Percentiles rank a stretch among this genome's conserved stretches.
These are phyloP conservation scores for Amniataba percoides DNA, from an alignment of 2,797 vertebrate genomes.

Conservation along the genomic window DNA sequence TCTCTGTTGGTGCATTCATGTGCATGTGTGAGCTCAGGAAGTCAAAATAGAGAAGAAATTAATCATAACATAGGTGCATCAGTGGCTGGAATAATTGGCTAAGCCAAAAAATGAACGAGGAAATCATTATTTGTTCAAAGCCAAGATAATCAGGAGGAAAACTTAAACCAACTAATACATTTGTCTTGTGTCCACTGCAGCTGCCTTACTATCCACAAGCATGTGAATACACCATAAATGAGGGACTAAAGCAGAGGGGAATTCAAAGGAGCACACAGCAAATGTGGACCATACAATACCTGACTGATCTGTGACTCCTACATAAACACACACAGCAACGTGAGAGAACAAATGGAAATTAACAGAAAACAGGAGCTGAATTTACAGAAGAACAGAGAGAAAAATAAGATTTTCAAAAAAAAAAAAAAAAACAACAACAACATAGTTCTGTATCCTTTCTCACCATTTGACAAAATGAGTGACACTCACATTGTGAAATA, in stretches of 20 bases:
- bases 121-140: slow-evolving; percentile 13
- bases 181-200: slow-evolving; percentile 38
- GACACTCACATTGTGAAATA: not conserved
- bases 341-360: slow-evolving; percentile 84
- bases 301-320: slow-evolving; percentile 93
- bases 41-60: slow-evolving; percentile 48
- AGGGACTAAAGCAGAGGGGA: slow-evolving; percentile 58
- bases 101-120: not conserved
- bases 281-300: slow-evolving; percentile 87
- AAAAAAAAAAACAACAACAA: not conserved
- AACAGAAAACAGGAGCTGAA: slow-evolving; percentile 67
- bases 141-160: not conserved
- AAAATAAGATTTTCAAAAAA: not conserved
- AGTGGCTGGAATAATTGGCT: slow-evolving; percentile 7
- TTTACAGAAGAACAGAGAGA: slow-evolving; percentile 51
- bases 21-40: slow-evolving; percentile 66
- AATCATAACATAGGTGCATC: slow-evolving; percentile 3
- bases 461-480: not conserved
- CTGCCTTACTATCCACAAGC: slow-evolving; percentile 59
- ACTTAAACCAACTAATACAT: slow-evolving; percentile 2
- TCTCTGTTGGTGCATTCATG: slow-evolving; percentile 66
- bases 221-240: slow-evolving; percentile 63
- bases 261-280: slow-evolving; percentile 82
- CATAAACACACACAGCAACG: slow-evolving; percentile 90
- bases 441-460: not conserved